Conservation (phyloP, 2,888 invertebrate genomes). For the Tethea ocularis region DNA sequence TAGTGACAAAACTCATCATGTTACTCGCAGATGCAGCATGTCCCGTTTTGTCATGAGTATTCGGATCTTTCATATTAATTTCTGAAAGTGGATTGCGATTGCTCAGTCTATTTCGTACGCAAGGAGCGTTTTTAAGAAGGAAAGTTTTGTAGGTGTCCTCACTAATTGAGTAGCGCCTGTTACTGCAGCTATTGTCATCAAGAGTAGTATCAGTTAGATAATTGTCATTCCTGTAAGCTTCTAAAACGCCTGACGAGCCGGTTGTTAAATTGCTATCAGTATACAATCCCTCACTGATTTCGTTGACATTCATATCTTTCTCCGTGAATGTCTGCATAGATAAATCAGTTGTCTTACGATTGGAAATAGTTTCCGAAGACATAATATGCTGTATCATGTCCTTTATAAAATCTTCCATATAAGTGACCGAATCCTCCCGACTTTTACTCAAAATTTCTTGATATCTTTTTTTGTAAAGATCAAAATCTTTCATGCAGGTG, state of each 20-base stretch:
- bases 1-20: constrained; percentile 54
- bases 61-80: constrained; percentile 56
- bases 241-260: constrained; percentile 30
- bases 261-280: background rate
- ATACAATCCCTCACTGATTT: constrained; percentile 12
- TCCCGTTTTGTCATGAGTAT: constrained; percentile 20
- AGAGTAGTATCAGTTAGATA: constrained; percentile 56
- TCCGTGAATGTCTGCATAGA: background rate
- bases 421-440: constrained; percentile 52
- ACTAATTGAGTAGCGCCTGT: constrained; percentile 24
- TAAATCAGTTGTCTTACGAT: constrained; percentile 19
- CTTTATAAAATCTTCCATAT: constrained; percentile 71
- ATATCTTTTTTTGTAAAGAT: constrained; percentile 64
- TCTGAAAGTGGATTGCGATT: constrained; percentile 62
- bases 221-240: constrained; percentile 62
- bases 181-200: constrained; percentile 39
- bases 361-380: constrained; percentile 49
- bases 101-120: constrained; percentile 57
- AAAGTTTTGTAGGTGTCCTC: constrained; percentile 59
- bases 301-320: constrained; percentile 2
- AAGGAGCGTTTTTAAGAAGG: constrained; percentile 46
- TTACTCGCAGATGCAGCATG: constrained; percentile 65
- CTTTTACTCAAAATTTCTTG: constrained; percentile 63
- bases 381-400: constrained; percentile 70
- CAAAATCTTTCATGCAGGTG: constrained; percentile 62